These are phyloP conservation scores for Ichneumon xanthorius DNA, from an alignment of 2,888 invertebrate species.

Conservation along the genomic window DNA sequence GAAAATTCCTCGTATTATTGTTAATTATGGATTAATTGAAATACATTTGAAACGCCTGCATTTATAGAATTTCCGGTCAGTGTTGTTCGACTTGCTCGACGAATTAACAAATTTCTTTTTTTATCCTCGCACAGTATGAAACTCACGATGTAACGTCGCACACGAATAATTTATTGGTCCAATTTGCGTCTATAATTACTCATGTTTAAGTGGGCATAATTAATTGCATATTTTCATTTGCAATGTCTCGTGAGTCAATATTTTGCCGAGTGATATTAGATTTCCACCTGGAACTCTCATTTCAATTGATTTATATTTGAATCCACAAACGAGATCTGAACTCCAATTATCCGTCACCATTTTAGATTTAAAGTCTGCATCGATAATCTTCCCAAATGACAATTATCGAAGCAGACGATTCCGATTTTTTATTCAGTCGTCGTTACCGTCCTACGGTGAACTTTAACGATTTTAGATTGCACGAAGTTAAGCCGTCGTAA, in stretches of 20 bases:
- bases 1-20: conserved; percentile 3
- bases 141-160: neutral
- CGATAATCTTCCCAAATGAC: neutral
- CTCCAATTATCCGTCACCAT: neutral
- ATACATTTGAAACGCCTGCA: conserved; percentile 20
- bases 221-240: neutral
- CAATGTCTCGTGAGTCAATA: neutral
- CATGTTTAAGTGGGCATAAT: neutral
- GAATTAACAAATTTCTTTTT: neutral
- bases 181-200: neutral
- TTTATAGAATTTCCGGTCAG: neutral
- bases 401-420: conserved; percentile 1
- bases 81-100: conserved; percentile 12
- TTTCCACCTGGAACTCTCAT: neutral
- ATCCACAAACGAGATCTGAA: neutral
- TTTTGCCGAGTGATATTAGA: neutral
- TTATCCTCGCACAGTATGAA: neutral
- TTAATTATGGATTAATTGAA: conserved; percentile 8
- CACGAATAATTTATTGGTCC: conserved; percentile 5
- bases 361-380: neutral
- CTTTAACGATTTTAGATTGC: conserved; percentile 47
- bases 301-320: neutral
- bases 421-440: neutral
- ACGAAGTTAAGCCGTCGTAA: conserved; percentile 46
- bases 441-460: conserved; percentile 19